Conservation (phyloP, 2,797 vertebrate genomes). For the Poeciliopsis turneri region DNA sequence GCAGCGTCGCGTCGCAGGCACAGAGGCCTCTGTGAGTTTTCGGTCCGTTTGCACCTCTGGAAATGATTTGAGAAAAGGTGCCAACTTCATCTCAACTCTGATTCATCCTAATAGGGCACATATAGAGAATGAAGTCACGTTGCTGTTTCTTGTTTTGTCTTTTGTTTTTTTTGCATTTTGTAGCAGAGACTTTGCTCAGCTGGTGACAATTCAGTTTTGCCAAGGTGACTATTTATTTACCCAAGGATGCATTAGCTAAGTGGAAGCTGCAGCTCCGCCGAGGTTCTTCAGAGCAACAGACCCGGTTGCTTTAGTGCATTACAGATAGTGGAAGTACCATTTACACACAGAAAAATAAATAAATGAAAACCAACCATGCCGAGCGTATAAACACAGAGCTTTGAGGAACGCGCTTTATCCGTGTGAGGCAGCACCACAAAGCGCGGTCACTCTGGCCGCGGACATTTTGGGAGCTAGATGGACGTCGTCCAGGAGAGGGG, state of each 20-base stretch:
- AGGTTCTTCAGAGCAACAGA: conserved; percentile 18
- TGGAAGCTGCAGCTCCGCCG: conserved; percentile 10
- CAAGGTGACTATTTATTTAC: conserved; percentile 36
- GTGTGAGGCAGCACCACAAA: conserved; percentile 18
- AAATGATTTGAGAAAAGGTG: neutral
- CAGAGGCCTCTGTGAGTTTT: neutral
- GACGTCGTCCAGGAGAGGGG: neutral
- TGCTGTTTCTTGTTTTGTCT: neutral
- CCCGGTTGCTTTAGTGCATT: conserved; percentile 38
- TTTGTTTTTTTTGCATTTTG: conserved; percentile 6
- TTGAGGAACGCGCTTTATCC: conserved; percentile 20
- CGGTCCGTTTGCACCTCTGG: neutral
- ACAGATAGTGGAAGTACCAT: conserved; percentile 10
- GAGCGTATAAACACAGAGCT: conserved; percentile 1
- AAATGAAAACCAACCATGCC: neutral
- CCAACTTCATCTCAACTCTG: neutral
- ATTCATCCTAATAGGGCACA: neutral
- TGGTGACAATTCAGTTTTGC: conserved; percentile 25
- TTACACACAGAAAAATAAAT: conserved; percentile 5
- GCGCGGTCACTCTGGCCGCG: conserved; percentile 8
- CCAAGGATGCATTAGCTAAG: conserved; percentile 45
- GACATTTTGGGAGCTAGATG: conserved; percentile 12
- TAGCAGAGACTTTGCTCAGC: conserved; percentile 32
- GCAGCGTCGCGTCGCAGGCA: neutral
- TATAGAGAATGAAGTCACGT: conserved; percentile 12